phyloP scores from a whole-genome alignment of 2,888 invertebrate species.

The Neocrepidodera transversa region DNA sequence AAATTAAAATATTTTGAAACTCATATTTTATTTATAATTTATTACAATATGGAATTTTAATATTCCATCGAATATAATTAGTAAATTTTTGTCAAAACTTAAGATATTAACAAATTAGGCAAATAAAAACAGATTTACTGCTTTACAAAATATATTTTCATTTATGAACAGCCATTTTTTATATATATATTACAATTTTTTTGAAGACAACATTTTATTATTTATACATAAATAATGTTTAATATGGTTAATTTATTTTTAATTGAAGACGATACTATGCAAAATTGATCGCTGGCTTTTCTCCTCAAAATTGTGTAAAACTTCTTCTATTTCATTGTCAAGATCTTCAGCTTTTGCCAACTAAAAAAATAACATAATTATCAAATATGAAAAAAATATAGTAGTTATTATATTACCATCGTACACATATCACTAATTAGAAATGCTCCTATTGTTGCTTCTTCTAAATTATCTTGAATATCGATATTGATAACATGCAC shows the following conservation, averaged over 20 bases:
- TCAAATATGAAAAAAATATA: slow-evolving; percentile 2
- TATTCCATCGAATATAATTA: too few relatives aligned
- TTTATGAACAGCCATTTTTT: slow-evolving; percentile 25
- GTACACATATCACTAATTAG: slow-evolving; percentile 95
- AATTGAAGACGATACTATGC: slow-evolving; percentile 95
- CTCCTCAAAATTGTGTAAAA: slow-evolving; percentile 92
- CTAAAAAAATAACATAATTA: slow-evolving; percentile 60
- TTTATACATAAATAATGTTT: neutral
- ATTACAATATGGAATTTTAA: too few relatives aligned
- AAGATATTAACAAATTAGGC: too few relatives aligned
- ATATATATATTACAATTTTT: slow-evolving; percentile 25
- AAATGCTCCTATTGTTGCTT: slow-evolving; percentile 98
- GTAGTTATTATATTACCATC: slow-evolving; percentile 60
- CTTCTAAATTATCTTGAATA: slow-evolving; percentile 99
- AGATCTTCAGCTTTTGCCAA: slow-evolving; percentile 89
- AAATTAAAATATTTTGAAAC: too few relatives aligned
- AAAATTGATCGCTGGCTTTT: slow-evolving; percentile 86
- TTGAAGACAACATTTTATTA: slow-evolving; percentile 8
- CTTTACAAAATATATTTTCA: slow-evolving; percentile 31
- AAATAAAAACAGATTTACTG: too few relatives aligned
- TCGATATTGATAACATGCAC: slow-evolving; percentile 98
- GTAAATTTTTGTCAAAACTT: too few relatives aligned
- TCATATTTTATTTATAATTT: too few relatives aligned
- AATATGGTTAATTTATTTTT: slow-evolving; percentile 50
- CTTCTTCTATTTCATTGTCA: slow-evolving; percentile 97